Evolutionary conservation across 2,113 vertebrate genomes (phyloP), one percentile per base, ranked within the genome.

Genomic region (Lamprotornis superbus): DNA sequence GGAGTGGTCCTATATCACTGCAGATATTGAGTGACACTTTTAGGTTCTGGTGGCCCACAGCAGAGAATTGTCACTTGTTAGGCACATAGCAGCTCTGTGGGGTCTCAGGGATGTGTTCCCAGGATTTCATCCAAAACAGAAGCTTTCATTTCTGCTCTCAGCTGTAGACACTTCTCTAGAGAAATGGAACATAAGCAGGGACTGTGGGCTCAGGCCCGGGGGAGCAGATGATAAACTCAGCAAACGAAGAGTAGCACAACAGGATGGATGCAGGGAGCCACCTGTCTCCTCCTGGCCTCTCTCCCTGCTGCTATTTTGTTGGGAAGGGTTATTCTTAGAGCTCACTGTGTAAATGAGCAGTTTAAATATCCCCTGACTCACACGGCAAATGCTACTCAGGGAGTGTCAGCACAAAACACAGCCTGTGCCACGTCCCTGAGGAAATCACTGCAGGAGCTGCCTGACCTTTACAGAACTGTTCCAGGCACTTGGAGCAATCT

Each of bases 301-400:
- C 82, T 85, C 71, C 74, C 55, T 40, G 71, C 79, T 90, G 81
- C 60, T 42, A 55, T 93, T 93, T 90, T 74, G 47, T 47, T 93
- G 94, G 65, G 67, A 94, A 64, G 73, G 80, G 56, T 67, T 83
- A 83, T 50, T 64, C 61, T 82, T 35, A 21, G 57, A 82, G 57
- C 40, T 92, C 60, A 12, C 74, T 87, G 89, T 94, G 89, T 92
- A 92, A 89, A 87, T 85, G 49, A 74, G n/a, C 74, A 87, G 84
- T 64, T 80, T 91, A 94, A 96, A 95, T 82, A 81, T 95, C 83
- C 91, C 89, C 69, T 95, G 87, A 94, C 69, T 95, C 93, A 91
- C 75, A 91, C 2, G 0, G 31, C 83, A 94, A 89, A 89, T 90
- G 78, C 91, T 82, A 78, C 78, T 42, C 10, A 7, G 73, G 81